phyloP scores from a whole-genome alignment of 2,797 vertebrate species.

The Hydrocynus forskahlii region DNA sequence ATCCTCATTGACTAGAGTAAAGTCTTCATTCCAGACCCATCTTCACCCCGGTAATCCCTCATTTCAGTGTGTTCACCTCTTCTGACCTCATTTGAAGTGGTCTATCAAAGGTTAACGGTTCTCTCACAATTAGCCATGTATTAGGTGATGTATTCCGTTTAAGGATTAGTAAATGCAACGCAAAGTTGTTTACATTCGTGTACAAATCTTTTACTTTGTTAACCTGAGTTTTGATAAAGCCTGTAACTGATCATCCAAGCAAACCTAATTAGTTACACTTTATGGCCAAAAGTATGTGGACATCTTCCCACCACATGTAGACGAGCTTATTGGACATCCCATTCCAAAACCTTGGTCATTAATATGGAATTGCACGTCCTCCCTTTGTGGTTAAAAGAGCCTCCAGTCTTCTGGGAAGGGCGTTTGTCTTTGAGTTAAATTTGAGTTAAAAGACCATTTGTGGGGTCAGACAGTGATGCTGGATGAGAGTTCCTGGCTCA shows the following conservation, averaged over 20 bases:
- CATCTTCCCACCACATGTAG: no score
- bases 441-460: no score
- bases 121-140: neutral
- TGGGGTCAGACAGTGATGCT: no score
- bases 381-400: no score
- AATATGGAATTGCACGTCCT: no score
- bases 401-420: no score
- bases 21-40: neutral
- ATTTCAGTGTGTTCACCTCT: constrained; percentile 31
- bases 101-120: constrained; percentile 19
- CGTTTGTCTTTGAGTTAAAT: no score
- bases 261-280: neutral
- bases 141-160: constrained; percentile 9
- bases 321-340: no score
- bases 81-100: constrained; percentile 25
- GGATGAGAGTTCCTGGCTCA: no score
- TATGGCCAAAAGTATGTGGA: no score
- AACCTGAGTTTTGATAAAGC: neutral
- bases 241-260: neutral
- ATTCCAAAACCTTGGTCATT: no score
- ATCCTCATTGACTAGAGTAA: no score
- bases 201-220: neutral
- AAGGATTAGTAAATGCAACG: neutral
- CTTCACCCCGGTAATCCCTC: neutral
- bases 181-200: neutral